Conservation (phyloP, 2,888 invertebrate genomes). For the Oscheius sp. region DNA sequence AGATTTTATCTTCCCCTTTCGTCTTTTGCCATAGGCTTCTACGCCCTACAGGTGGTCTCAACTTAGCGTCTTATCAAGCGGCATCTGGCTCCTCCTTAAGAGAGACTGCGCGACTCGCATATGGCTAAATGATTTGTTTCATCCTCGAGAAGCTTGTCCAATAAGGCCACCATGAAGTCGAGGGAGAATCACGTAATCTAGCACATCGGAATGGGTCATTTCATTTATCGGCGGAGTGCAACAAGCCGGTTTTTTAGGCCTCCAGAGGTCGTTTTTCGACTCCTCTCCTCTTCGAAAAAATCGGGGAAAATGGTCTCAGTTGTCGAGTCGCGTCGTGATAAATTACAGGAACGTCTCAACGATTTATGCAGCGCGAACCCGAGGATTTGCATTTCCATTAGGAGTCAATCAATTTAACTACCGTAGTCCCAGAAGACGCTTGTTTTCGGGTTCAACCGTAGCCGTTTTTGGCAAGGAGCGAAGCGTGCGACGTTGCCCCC, state of each 20-base stretch:
- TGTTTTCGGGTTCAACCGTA: not conserved
- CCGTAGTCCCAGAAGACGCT: not conserved
- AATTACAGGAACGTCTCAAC: slow-evolving; percentile 23
- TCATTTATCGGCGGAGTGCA: slow-evolving; percentile 28
- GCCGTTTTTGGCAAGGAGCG: slow-evolving; percentile 26
- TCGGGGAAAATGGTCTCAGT: not conserved
- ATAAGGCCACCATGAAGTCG: slow-evolving; percentile 13
- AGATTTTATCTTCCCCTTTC: not conserved
- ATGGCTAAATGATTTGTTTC: not conserved
- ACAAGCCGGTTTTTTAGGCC: slow-evolving; percentile 25
- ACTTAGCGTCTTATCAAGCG: not conserved
- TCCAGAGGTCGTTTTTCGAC: not conserved
- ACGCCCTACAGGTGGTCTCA: slow-evolving; percentile 12
- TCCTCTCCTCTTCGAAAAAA: not conserved
- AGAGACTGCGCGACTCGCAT: not conserved
- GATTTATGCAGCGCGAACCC: slow-evolving; percentile 30
- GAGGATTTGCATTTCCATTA: slow-evolving; percentile 31
- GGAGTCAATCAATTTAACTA: slow-evolving; percentile 16
- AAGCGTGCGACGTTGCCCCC: slow-evolving; percentile 15
- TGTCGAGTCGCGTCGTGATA: slow-evolving; percentile 20
- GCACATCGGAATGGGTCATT: slow-evolving; percentile 30
- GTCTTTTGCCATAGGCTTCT: slow-evolving; percentile 7
- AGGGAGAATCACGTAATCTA: slow-evolving; percentile 25
- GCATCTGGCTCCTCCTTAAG: too few relatives aligned
- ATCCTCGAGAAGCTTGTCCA: not conserved